Evolutionary conservation across 2,888 invertebrate species (phyloP), one percentile per base, ranked within the genome.

Genomic region (Clostera curtula): DNA sequence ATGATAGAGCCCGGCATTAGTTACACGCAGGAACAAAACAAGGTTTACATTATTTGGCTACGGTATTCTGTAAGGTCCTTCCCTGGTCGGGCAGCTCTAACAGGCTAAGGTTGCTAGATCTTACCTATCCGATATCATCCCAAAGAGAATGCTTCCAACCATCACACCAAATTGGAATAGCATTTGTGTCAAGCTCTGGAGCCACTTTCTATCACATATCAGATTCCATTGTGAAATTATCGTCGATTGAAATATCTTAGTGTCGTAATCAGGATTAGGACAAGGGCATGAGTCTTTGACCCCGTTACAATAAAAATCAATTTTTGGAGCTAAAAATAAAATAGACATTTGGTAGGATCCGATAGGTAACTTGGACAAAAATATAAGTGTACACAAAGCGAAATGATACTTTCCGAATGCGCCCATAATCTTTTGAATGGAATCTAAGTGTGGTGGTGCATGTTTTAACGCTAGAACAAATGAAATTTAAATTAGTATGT

Each of bases 121-220:
- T 79, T 74, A 91, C 91, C 87, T 90, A 71, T 93, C 93, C 1
- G 92, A 87, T 23, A 89, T 73, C 64, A 88, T 87, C 50, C 93
- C 93, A 62, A 92, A 92, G 5, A 87, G 30, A 25, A 92, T 80
- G 54, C 90, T 91, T 15, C 93, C 93, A 15, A 89, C 49, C 45
- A 93, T 73, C 21, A 91, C 88, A 13, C 93, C 93, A 30, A 89
- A 63, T 89, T 93, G 93, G 29, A 91, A 89, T 29, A 91, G 63
- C 5, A 89, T 90, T 67, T 93, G 93, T 0, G 88, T 88, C 11
- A 90, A 66, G 53, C 88, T 88, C 2, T 86, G 83, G 40, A 90
- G 63, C 57, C 87, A 86, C 12, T 76, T 70, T 16, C 72, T 79
- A 4, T 85, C 82, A 58, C 91, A 92, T 3, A 91, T 88, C 33